phyloP scores from a whole-genome alignment of 2,797 vertebrate genomes.

The Acanthurus tractus region DNA sequence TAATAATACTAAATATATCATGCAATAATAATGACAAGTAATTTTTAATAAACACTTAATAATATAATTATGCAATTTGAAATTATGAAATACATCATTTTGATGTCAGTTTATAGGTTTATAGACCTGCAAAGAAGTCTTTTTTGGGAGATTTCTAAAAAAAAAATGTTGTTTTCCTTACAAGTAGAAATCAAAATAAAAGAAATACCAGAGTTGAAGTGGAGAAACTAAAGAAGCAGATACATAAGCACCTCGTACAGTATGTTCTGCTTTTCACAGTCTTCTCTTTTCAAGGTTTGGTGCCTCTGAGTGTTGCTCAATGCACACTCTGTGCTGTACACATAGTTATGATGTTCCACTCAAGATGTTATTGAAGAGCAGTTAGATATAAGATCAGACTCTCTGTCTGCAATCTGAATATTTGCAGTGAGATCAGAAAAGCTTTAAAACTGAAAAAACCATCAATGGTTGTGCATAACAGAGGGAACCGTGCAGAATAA shows the following conservation, averaged over 20 bases:
- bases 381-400: background rate
- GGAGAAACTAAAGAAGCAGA: background rate
- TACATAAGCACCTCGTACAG: background rate
- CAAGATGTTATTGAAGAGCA: slow-evolving; percentile 8
- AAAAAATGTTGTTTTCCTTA: too few species aligned
- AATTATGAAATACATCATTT: too few species aligned
- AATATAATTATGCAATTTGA: too few species aligned
- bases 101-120: too few species aligned
- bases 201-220: background rate
- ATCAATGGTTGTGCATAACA: background rate
- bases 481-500: background rate
- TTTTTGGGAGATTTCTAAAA: too few species aligned
- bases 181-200: background rate
- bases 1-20: too few species aligned
- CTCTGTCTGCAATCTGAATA: slow-evolving; percentile 4
- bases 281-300: background rate
- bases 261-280: background rate
- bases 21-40: too few species aligned
- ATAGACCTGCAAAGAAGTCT: too few species aligned
- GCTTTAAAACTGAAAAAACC: background rate
- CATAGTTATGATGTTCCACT: slow-evolving; percentile 22
- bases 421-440: background rate
- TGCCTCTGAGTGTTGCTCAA: slow-evolving; percentile 8
- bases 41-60: too few species aligned
- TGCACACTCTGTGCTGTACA: slow-evolving; percentile 8